Conservation (phyloP, 2,888 invertebrate genomes). For the Cryptus armator region DNA sequence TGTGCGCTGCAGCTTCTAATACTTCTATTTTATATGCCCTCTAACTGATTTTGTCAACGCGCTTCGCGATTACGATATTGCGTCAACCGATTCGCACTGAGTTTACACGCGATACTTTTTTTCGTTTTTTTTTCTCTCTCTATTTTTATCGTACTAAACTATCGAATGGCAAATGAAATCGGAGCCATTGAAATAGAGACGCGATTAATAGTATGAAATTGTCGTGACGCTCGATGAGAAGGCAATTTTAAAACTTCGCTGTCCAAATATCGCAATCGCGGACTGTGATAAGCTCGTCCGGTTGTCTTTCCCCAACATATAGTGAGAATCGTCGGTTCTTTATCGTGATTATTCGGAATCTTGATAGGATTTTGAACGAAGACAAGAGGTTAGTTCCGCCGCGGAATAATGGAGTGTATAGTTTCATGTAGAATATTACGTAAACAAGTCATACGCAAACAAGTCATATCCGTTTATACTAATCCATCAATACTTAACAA, state of each 20-base stretch:
- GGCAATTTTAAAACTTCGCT: background rate
- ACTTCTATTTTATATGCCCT: background rate
- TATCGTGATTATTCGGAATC: background rate
- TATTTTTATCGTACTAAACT: background rate
- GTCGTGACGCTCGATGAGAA: background rate
- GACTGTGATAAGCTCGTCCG: slow-evolving; percentile 18
- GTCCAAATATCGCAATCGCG: slow-evolving; percentile 5
- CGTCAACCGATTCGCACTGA: slow-evolving; percentile 10
- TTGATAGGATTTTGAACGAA: background rate
- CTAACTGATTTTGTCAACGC: slow-evolving; percentile 18
- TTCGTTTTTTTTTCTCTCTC: slow-evolving; percentile 33
- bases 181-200: no score
- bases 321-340: background rate
- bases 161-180: background rate
- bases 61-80: slow-evolving; percentile 20
- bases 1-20: slow-evolving; percentile 43
- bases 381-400: no score
- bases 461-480: no score
- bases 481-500: no score
- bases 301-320: background rate
- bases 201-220: background rate
- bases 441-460: no score
- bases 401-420: no score
- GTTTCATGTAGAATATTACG: no score
- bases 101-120: background rate